Evolutionary conservation across 2,888 invertebrate genomes (phyloP).

Genomic region (Brachyptera putata): DNA sequence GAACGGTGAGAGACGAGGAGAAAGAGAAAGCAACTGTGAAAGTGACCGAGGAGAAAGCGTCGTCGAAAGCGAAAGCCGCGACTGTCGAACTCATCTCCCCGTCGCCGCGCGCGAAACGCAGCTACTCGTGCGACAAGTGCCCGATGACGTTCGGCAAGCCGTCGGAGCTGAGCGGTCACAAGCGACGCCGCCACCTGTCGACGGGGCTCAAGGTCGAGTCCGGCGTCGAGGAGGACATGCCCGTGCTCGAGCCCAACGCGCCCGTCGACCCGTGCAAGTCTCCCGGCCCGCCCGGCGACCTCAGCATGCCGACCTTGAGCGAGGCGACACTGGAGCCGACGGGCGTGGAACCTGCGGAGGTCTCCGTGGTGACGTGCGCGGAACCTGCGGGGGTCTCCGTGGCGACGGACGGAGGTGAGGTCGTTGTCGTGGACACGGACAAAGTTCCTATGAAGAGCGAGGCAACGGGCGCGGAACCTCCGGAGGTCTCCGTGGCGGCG

Average conservation of each 20-base stretch:
- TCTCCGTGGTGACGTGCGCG: too few relatives aligned
- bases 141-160: constrained; percentile 20
- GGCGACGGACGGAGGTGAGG: not conserved
- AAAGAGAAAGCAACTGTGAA: not conserved
- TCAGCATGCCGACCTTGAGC: too few relatives aligned
- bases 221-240: not conserved
- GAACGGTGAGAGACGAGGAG: too few relatives aligned
- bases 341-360: too few relatives aligned
- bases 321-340: too few relatives aligned
- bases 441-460: not conserved
- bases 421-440: not conserved
- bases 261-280: not conserved
- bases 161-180: constrained; percentile 23
- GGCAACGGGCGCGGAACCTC: too few relatives aligned
- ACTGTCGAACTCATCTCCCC: constrained; percentile 32
- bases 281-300: too few relatives aligned
- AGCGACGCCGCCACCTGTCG: constrained; percentile 9
- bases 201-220: not conserved
- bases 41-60: constrained; percentile 5
- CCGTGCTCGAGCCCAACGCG: not conserved
- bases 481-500: too few relatives aligned
- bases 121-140: constrained; percentile 27
- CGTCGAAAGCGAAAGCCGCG: constrained; percentile 24
- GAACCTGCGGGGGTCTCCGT: too few relatives aligned
- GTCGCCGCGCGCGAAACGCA: constrained; percentile 21